Percentiles rank a stretch among this genome's conserved stretches.
These are phyloP conservation scores for Mystacornis crossleyi DNA, from an alignment of 2,113 vertebrate genomes.

Conservation along the genomic window DNA sequence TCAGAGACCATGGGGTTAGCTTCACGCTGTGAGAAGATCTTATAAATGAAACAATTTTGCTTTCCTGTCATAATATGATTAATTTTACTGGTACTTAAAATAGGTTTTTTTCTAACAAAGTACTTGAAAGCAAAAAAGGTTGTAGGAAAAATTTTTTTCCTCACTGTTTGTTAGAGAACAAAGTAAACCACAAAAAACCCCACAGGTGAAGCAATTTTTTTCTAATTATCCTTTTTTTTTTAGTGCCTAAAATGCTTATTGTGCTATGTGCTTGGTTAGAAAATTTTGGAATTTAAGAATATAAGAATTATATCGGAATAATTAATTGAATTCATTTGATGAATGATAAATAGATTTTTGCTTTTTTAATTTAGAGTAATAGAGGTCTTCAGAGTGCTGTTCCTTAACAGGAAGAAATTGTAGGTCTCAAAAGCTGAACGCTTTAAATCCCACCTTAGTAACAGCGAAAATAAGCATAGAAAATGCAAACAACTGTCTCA, in stretches of 20 bases:
- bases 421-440: neutral
- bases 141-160: neutral
- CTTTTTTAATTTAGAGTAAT: neutral
- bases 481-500: neutral
- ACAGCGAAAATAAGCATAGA: neutral
- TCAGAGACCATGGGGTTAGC: slow-evolving; percentile 52
- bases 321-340: neutral
- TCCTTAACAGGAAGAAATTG: neutral
- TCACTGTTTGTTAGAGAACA: neutral
- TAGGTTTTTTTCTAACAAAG: slow-evolving; percentile 4
- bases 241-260: neutral
- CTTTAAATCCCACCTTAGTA: neutral
- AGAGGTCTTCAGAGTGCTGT: neutral
- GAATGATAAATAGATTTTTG: neutral
- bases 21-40: slow-evolving; percentile 36
- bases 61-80: slow-evolving; percentile 61
- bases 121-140: neutral
- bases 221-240: neutral
- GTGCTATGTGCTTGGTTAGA: neutral
- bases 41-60: slow-evolving; percentile 58
- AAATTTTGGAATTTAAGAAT: neutral
- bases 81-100: slow-evolving; percentile 40
- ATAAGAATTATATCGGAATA: neutral
- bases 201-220: neutral
- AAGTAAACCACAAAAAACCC: neutral